Base-by-base conservation (phyloP, 2,113 vertebrate species). In the Semnornis frantzii region DNA sequence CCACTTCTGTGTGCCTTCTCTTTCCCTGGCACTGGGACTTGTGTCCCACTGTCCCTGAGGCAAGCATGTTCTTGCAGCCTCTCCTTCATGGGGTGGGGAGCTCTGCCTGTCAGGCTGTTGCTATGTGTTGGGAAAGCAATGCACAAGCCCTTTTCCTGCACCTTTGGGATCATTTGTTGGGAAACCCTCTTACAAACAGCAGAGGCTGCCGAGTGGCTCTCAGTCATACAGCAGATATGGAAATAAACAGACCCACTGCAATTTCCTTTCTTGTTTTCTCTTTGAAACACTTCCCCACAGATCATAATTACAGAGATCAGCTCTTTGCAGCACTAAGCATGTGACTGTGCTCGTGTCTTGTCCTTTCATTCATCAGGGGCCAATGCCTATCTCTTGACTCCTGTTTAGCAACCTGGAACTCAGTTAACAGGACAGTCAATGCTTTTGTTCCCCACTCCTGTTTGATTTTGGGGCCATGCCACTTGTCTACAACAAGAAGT, bases 181-280 rank as follows among this genome's bases (percentile, higher is more conserved):
- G 95, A 94, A 93, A 92, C 58, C 12, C 37, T 89, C 37, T 82
- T 77, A 87, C 84, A 89, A 82, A 87, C 9, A 94, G 62, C 93
- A 95, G 82, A 83, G 85, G 82, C 37, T 91, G 65, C 39, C 64
- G 85, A 60, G 12, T 68, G 48, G 42, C 69, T 94, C 64, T 91
- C 90, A 72, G 57, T 96, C 89, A 96, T 92, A 77, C 6, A 74
- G 92, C 59, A 94, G 85, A 85, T 93, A 78, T 90, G 90, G 95
- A 88, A 94, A 94, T 94, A 95, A 90, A 93, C 77, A 95, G 87
- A 80, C 63, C 76, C 68, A 85, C 15, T 39, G 87, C 81, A 93
- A 94, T 87, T 94, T 94, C 93, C 93, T 94, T 92, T 95, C 95
- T 95, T 93, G 81, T 92, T 93, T 93, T 94, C 81, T 95, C 87